Conservation (phyloP, 2,797 vertebrate genomes). For the Onychomys arenicola region DNA sequence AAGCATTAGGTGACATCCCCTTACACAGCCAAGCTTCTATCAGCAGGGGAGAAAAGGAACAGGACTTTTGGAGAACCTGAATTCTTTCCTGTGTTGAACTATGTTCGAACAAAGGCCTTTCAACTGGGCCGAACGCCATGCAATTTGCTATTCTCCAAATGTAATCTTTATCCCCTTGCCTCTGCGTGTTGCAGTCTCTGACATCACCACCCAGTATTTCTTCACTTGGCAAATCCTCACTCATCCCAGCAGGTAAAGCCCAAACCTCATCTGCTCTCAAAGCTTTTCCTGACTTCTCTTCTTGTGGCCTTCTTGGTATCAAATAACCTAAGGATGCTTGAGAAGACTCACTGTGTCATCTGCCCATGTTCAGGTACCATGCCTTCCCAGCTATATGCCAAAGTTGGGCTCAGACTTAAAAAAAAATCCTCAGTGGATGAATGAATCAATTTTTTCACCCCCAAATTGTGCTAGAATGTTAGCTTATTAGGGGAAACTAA, state of each 20-base stretch:
- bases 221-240: neutral
- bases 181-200: neutral
- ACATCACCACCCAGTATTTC: neutral
- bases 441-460: neutral
- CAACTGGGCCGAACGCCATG: neutral
- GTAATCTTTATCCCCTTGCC: neutral
- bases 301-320: neutral
- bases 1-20: neutral
- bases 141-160: neutral
- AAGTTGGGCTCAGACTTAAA: neutral
- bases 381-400: neutral
- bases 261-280: neutral
- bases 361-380: neutral
- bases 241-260: neutral
- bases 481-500: neutral
- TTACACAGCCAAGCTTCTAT: neutral
- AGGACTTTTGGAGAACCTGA: neutral
- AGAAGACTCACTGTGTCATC: neutral
- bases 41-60: neutral
- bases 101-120: conserved; percentile 3
- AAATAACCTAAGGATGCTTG: neutral
- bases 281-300: neutral
- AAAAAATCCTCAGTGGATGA: neutral
- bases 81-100: neutral
- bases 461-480: neutral